A percentile compares a stretch with the other conserved stretches of the same genome.
Conservation (phyloP, 1,140 invertebrate species). For the Brachionus calyciflorus region DNA sequence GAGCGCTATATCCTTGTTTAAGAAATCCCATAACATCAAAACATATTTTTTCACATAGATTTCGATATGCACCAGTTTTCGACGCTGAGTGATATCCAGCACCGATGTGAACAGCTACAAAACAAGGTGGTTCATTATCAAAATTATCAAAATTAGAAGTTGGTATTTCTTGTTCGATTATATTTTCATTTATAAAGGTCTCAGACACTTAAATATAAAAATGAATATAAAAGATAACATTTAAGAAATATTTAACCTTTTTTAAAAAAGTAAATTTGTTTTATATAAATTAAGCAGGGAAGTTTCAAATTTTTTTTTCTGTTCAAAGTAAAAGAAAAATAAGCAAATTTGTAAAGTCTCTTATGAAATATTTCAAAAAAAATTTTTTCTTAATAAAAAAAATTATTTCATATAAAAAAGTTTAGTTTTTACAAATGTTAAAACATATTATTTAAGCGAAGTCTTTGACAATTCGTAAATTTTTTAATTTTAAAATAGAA, state of each 20-base stretch:
- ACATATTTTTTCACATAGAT: conserved; percentile 36
- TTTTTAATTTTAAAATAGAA: too few species aligned
- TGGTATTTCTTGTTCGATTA: conserved; percentile 23
- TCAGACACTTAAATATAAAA: conserved; percentile 40
- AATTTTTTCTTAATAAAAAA: background rate
- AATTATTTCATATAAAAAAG: background rate
- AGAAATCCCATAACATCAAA: conserved; percentile 6
- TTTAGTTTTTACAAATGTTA: too few species aligned
- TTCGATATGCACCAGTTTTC: background rate
- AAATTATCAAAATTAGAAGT: background rate
- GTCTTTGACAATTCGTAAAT: too few species aligned
- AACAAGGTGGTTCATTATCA: background rate
- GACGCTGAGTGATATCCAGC: conserved; percentile 34
- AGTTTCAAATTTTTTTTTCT: too few species aligned
- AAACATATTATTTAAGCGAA: too few species aligned
- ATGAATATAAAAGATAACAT: too few species aligned
- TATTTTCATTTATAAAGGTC: conserved; percentile 24
- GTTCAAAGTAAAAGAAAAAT: too few species aligned
- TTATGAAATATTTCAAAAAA: conserved; percentile 7
- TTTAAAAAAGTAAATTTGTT: too few species aligned
- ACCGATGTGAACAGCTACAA: conserved; percentile 43
- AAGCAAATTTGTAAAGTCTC: background rate
- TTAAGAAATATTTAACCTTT: too few species aligned
- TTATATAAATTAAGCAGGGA: too few species aligned
- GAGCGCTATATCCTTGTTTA: conserved; percentile 31